A percentile compares a stretch with the other conserved stretches of the same genome.
Evolutionary conservation across 1,140 invertebrate genomes (phyloP).

Genomic region (Pseudoatta argentina): DNA sequence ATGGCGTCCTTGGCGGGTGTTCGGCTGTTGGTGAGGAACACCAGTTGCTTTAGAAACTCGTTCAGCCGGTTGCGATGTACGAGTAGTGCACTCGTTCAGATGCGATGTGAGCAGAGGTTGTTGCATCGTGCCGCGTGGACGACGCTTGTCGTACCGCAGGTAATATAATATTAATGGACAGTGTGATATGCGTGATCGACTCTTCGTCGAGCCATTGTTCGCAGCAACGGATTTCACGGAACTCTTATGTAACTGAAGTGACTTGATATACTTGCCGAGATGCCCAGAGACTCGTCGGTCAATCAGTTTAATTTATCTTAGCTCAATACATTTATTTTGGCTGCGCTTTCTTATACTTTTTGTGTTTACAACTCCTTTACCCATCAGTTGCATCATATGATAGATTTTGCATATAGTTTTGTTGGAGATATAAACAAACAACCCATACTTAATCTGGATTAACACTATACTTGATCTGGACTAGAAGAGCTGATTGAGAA

Average conservation of each 20-base stretch:
- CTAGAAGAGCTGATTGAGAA: background rate
- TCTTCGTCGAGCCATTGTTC: background rate
- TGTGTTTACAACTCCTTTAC: background rate
- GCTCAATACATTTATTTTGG: background rate
- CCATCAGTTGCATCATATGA: background rate
- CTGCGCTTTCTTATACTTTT: background rate
- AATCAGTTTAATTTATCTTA: background rate
- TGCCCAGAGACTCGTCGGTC: background rate
- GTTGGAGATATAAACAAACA: background rate
- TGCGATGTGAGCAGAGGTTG: conserved; percentile 59
- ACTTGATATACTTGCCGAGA: no score
- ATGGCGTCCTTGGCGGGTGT: conserved; percentile 78
- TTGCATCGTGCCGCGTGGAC: conserved; percentile 58
- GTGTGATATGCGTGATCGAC: background rate
- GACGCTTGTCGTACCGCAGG: conserved; percentile 67
- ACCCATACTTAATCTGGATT: background rate
- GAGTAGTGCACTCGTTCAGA: conserved; percentile 26
- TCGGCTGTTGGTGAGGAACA: conserved; percentile 75
- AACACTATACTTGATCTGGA: background rate
- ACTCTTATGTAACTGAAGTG: conserved; percentile 66
- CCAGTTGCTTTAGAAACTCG: conserved; percentile 72
- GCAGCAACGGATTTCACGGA: conserved; percentile 4
- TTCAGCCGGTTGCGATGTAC: conserved; percentile 53
- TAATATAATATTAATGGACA: conserved; percentile 71
- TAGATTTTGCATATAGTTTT: background rate